Evolutionary conservation across 2,113 vertebrate species (phyloP), one percentile per base, ranked within the genome.

Genomic region (Gobio gobio): DNA sequence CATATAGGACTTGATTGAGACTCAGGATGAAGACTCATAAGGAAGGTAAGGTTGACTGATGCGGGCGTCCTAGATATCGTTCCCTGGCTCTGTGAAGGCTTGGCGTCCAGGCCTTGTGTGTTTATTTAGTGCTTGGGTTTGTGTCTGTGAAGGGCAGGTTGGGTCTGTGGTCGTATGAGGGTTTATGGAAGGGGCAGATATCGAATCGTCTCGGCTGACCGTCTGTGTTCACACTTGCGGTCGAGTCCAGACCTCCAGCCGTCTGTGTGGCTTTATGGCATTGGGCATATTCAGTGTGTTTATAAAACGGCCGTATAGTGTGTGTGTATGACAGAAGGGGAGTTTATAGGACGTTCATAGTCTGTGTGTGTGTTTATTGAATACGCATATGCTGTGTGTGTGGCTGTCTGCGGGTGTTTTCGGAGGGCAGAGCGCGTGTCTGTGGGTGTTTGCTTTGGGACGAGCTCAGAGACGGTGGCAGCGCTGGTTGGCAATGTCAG

Each of bases 351-450:
- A 49, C 6, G 61, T 45, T 81, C 79, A 81, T 3, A 61, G 47
- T 59, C 70, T 78, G 83, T 63, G 68, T 84, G 59, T 58, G 78
- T 85, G 83, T 88, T 88, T 88, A 88, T 74, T 85, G 79, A 83
- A 85, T 20, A 76, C 10, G 79, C 79, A 78, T 83, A 78, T 58
- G 63, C 45, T 7, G n/a, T 66, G 80, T 61, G 43, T 83, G 79
- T 84, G 82, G 72, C 75, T 85, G 76, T 78, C 75, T 85, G 74
- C n/a, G 10, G 51, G 81, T 87, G 78, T 64, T 72, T 86, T 78
- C 73, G 64, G 26, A 54, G 64, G 56, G 59, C 54, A 22, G 54
- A 22, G 54, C 54, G 54, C 18, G 54, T 56, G 54, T 56, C 54
- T 56, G 54, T 56, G 18, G 54, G 54, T 87, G 66, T 64, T 85